A percentile compares a stretch with the other conserved stretches of the same genome.
Conservation (phyloP, 2,888 invertebrate genomes). For the Neoascia interrupta region DNA sequence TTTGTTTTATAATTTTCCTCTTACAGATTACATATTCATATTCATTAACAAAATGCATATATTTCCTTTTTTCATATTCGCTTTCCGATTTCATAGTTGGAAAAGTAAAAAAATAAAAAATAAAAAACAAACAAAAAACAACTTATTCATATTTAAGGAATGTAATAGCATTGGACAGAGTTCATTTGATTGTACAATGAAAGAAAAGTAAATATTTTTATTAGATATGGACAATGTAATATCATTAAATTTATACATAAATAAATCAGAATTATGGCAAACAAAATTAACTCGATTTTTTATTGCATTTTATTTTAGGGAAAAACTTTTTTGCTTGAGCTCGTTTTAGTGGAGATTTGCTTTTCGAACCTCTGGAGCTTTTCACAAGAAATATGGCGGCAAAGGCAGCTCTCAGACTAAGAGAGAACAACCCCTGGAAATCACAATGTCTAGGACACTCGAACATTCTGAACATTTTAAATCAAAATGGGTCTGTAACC, state of each 20-base stretch:
- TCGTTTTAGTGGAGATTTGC: too few species aligned
- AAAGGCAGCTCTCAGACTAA: too few species aligned
- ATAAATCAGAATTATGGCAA: conserved; percentile 67
- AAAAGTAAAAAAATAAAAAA: too few species aligned
- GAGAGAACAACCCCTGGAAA: too few species aligned
- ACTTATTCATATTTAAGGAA: conserved; percentile 52
- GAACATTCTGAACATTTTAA: too few species aligned
- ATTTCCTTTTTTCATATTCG: conserved; percentile 2
- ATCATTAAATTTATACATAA: conserved; percentile 70
- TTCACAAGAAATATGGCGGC: too few species aligned
- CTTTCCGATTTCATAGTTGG: conserved; percentile 36
- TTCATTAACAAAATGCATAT: background rate
- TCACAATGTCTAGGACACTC: too few species aligned
- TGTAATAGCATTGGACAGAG: conserved; percentile 61
- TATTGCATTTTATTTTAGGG: too few species aligned
- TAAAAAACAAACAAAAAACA: too few species aligned
- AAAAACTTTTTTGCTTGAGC: too few species aligned
- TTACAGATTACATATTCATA: conserved; percentile 33
- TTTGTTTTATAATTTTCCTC: conserved; percentile 54
- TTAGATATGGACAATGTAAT: conserved; percentile 68
- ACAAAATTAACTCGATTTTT: conserved; percentile 26
- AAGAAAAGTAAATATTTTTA: conserved; percentile 67
- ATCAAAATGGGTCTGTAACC: too few species aligned
- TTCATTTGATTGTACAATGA: conserved; percentile 61
- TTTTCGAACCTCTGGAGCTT: too few species aligned